Conservation (phyloP, 2,113 vertebrate genomes). For the Ameiurus melas region DNA sequence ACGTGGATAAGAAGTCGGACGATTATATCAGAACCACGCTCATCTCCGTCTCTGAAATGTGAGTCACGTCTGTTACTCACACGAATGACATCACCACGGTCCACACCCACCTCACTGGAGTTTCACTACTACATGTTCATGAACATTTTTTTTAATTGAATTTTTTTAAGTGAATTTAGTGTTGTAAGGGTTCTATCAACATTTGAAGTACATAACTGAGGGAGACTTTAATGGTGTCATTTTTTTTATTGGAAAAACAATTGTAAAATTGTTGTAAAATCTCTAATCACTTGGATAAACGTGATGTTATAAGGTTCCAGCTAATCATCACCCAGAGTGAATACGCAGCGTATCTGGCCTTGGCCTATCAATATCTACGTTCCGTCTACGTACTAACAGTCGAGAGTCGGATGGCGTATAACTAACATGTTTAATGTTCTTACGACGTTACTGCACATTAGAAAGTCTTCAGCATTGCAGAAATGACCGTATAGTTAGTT, state of each 20-base stretch:
- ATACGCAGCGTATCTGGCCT: too few relatives aligned
- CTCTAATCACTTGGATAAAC: neutral
- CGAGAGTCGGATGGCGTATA: neutral
- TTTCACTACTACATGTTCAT: too few relatives aligned
- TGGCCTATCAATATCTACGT: neutral
- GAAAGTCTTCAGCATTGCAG: neutral
- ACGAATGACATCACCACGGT: neutral
- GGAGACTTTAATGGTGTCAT: too few relatives aligned
- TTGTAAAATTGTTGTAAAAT: neutral
- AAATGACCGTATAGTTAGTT: neutral
- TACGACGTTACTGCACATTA: neutral
- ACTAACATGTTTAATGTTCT: neutral
- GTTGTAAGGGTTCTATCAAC: too few relatives aligned
- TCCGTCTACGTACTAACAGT: neutral
- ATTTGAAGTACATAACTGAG: neutral
- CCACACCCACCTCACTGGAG: neutral
- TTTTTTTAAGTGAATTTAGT: too few relatives aligned
- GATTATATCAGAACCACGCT: constrained; percentile 94
- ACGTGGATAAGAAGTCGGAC: constrained; percentile 76
- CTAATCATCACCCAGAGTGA: neutral
- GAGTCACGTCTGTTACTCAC: constrained; percentile 63
- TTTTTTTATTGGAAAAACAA: neutral
- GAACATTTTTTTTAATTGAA: too few relatives aligned
- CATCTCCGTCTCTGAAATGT: constrained; percentile 98
- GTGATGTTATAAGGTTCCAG: neutral